Evolutionary conservation across 2,113 vertebrate genomes (phyloP).

Genomic region (Sinocyclocheilus rhinocerous): DNA sequence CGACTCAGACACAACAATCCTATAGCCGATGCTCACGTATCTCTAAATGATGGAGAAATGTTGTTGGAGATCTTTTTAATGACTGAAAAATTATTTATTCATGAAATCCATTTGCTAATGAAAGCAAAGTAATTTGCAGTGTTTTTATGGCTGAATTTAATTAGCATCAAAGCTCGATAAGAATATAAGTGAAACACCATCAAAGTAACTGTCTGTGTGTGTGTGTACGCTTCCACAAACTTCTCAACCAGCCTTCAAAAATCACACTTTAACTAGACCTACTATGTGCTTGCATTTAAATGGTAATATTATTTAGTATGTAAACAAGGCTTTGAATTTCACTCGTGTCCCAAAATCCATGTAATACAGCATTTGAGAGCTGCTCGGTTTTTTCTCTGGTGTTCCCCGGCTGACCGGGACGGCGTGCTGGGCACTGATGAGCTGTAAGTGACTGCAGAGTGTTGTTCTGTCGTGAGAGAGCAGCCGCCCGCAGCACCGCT

Average conservation of each 20-base stretch:
- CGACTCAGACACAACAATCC: neutral
- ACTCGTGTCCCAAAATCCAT: too few species aligned
- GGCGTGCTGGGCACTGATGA: too few species aligned
- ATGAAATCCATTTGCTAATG: constrained; percentile 5
- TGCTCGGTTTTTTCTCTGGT: too few species aligned
- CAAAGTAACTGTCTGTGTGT: neutral
- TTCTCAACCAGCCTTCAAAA: neutral
- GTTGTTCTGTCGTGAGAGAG: too few species aligned
- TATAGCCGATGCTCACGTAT: neutral
- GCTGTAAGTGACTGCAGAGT: too few species aligned
- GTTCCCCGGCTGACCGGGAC: too few species aligned
- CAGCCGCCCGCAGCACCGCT: too few species aligned
- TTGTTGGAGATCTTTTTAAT: neutral
- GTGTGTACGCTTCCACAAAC: neutral
- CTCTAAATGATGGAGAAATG: neutral
- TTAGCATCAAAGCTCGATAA: neutral
- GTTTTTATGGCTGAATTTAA: neutral
- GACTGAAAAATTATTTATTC: neutral
- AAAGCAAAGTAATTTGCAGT: neutral
- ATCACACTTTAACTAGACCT: neutral
- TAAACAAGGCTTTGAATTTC: too few species aligned
- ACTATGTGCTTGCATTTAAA: neutral
- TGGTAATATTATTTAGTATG: neutral
- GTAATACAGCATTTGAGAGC: too few species aligned
- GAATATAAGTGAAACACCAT: neutral